These are phyloP conservation scores for Cyclopterus lumpus DNA, from an alignment of 2,797 vertebrate genomes.

Conservation along the genomic window DNA sequence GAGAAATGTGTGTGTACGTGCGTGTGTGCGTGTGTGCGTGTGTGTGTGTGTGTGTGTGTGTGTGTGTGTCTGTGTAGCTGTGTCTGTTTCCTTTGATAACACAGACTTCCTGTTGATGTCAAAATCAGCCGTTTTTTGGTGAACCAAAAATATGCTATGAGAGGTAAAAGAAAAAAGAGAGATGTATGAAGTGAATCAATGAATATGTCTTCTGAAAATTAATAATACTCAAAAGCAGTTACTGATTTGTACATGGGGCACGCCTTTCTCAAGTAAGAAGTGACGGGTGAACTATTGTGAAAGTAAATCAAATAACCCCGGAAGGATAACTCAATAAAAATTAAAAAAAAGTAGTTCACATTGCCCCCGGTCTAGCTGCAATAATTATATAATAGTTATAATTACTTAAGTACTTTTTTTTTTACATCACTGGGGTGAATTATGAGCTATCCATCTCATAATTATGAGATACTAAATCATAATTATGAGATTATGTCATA, in stretches of 20 bases:
- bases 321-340: not conserved
- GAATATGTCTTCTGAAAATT: not conserved
- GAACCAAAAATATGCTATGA: constrained; percentile 15
- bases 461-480: no score
- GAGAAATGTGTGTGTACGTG: not conserved
- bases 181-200: not conserved
- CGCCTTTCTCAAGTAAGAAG: no score
- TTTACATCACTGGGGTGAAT: not conserved
- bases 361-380: not conserved
- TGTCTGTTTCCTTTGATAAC: constrained; percentile 65
- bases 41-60: not conserved
- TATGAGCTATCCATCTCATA: no score
- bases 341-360: not conserved
- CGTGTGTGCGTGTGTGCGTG: constrained; percentile 1
- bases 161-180: not conserved
- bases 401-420: not conserved
- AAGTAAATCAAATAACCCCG: not conserved
- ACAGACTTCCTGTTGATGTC: constrained; percentile 60
- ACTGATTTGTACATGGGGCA: not conserved
- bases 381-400: no score
- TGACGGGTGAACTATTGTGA: not conserved
- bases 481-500: no score
- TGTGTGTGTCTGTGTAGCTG: not conserved
- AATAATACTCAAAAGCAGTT: not conserved
- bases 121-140: constrained; percentile 33